phyloP scores from a whole-genome alignment of 2,888 invertebrate genomes.

The Trimorus sp. region DNA sequence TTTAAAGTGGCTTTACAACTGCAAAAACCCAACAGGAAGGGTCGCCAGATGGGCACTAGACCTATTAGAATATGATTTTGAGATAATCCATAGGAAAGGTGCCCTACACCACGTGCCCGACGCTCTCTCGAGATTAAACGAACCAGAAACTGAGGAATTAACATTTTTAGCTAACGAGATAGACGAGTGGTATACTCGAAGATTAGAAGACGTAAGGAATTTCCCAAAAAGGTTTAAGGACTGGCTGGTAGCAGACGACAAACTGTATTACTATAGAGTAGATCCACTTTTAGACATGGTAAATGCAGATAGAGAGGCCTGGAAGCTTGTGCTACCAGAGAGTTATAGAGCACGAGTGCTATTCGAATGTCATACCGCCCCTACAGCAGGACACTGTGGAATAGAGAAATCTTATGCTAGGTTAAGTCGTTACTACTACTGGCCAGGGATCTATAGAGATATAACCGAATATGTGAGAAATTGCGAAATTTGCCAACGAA shows the following conservation, averaged over 20 bases:
- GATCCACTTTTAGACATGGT: neutral
- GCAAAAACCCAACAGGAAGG: neutral
- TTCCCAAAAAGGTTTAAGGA: neutral
- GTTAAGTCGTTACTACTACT: neutral
- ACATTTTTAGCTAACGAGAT: neutral
- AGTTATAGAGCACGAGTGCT: neutral
- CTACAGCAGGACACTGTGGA: neutral
- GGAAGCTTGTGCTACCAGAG: neutral
- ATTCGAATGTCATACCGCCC: neutral
- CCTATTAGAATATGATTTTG: neutral
- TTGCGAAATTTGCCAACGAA: no score
- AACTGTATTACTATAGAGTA: neutral
- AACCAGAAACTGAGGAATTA: neutral
- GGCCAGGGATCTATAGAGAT: neutral
- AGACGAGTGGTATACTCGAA: neutral
- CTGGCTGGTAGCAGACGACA: neutral
- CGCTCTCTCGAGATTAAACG: neutral
- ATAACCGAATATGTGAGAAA: neutral
- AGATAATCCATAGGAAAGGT: neutral
- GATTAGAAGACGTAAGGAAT: neutral
- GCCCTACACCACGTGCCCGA: neutral
- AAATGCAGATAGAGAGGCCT: neutral
- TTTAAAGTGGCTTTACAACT: neutral
- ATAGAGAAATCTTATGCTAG: neutral
- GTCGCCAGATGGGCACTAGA: neutral